phyloP scores from a whole-genome alignment of 1,140 invertebrate genomes.

The Drosophila lacteicornis region DNA sequence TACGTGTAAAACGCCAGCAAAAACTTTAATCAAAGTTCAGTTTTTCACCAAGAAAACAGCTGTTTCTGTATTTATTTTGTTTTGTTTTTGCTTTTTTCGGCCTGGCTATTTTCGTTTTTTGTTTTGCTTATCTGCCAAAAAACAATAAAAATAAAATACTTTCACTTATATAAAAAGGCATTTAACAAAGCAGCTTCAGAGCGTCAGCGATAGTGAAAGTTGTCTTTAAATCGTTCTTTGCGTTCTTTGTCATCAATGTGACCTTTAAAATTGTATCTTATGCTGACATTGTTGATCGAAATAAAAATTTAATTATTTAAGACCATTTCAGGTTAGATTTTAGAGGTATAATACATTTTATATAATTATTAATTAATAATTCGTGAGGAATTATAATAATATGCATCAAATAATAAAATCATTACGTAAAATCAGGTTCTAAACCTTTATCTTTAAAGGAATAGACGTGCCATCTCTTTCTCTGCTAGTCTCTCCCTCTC shows the following conservation, averaged over 20 bases:
- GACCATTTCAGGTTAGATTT: neutral
- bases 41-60: constrained; percentile 18
- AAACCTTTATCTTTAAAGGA: neutral
- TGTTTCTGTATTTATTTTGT: constrained; percentile 51
- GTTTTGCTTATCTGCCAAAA: constrained; percentile 40
- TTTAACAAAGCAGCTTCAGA: neutral
- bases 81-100: constrained; percentile 27
- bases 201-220: constrained; percentile 40
- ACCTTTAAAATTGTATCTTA: constrained; percentile 10
- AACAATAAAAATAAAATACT: constrained; percentile 29
- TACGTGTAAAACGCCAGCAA: constrained; percentile 10
- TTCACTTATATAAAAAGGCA: constrained; percentile 43
- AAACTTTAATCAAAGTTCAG: constrained; percentile 34
- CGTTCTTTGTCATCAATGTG: constrained; percentile 6
- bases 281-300: neutral
- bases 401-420: too few relatives aligned
- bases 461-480: neutral
- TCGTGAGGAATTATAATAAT: too few relatives aligned
- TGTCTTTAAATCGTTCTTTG: constrained; percentile 18
- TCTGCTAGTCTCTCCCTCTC: neutral
- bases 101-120: constrained; percentile 34
- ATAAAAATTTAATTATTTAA: neutral
- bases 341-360: too few relatives aligned
- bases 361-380: too few relatives aligned
- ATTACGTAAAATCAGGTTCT: too few relatives aligned